Base-by-base conservation (phyloP, 2,888 invertebrate genomes). In the Neria commutata region DNA sequence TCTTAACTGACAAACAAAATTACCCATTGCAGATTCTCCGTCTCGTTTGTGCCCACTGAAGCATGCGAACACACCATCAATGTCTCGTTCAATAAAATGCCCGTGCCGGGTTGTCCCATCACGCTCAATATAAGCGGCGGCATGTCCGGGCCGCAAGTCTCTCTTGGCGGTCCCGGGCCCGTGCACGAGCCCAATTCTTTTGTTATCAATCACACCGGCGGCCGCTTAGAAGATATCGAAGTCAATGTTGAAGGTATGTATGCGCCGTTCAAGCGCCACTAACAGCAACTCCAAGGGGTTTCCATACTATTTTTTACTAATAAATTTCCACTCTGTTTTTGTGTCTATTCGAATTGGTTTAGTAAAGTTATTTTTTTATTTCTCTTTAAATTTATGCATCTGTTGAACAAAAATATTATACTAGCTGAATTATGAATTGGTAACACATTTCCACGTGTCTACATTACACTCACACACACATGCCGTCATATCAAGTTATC, bases 21-120 rank as follows among this genome's bases (percentile, higher is more conserved):
- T n/a, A n/a, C 16, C 3, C 4, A 6, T 67, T 67, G 26, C 46
- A 87, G 93, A 76, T 99, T 98, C 83, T 91, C 95, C 64, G 98
- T 98, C 60, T 95, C 96, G 71, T 99, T 98, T 82, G 91, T 95
- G 64, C 98, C 98, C 53, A 91, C 94, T 26, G 94, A 95, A 81
- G 89, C 94, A 33, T 94, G 94, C 78, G 92, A 95, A 79, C 98
- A 98, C 83, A 89, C 93, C 61, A 94, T 98, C 71, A 95, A 95
- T 84, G 97, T 99, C 63, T 95, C 95, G 60, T 99, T 99, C 83
- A 99, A 98, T 83, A 95, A 96, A 85, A 86, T 85, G 85, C 86
- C 90, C 50, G 89, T 92, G 21, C 88, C 90, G 54, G 95, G 95
- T 61, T 95, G 95, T 79, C 96, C 96, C n/a, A 90, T 96, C 66